Evolutionary conservation across 2,113 vertebrate species (phyloP).

Genomic region (human (Homo sapiens)): GRCh38 chr1:174385501-174386000

Average conservation of each 20-base stretch:
- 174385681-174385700: neutral
- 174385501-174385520: neutral
- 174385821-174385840: neutral
- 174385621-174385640: neutral
- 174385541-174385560: neutral
- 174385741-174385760: neutral
- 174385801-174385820: neutral
- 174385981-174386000: neutral
- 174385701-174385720: neutral
- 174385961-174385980: neutral
- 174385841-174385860: neutral
- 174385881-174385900: neutral
- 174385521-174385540: neutral
- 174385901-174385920: neutral
- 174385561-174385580: neutral
- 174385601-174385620: neutral
- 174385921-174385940: neutral
- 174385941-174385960: neutral
- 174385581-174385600: neutral
- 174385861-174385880: neutral
- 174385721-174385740: neutral
- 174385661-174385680: neutral
- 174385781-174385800: neutral
- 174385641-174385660: neutral
- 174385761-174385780: neutral